phyloP scores from a whole-genome alignment of 1,140 invertebrate genomes.

The Galendromus occidentalis region DNA sequence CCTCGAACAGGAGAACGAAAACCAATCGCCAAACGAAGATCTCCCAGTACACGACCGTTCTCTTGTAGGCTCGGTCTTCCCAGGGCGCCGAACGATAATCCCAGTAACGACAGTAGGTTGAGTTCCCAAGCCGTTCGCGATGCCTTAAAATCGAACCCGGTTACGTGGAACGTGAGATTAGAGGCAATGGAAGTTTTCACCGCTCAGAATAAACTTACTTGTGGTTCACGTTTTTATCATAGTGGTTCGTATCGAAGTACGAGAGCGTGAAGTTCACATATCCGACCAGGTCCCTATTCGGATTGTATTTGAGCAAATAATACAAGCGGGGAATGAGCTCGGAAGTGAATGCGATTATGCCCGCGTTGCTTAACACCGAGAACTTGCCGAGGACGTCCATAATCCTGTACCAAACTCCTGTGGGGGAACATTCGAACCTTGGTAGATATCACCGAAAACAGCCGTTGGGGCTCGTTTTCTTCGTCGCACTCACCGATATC shows the following conservation, averaged over 20 bases:
- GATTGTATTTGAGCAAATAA: constrained; percentile 41
- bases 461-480: background rate
- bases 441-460: constrained; percentile 24
- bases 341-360: constrained; percentile 96
- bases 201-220: no score
- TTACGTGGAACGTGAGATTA: no score
- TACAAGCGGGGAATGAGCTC: constrained; percentile 84
- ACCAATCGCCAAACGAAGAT: constrained; percentile 65
- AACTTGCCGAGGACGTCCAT: constrained; percentile 69
- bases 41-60: constrained; percentile 64
- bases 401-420: constrained; percentile 64
- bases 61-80: constrained; percentile 38
- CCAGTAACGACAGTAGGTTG: constrained; percentile 41
- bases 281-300: constrained; percentile 41
- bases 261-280: constrained; percentile 68
- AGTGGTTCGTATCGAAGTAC: constrained; percentile 51
- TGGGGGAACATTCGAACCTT: constrained; percentile 20
- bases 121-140: constrained; percentile 14
- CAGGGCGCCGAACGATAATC: constrained; percentile 59
- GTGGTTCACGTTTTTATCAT: constrained; percentile 25
- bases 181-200: no score
- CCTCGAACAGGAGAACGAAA: constrained; percentile 84
- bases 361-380: constrained; percentile 81
- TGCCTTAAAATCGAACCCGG: no score
- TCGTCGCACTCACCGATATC: constrained; percentile 54